phyloP scores from a whole-genome alignment of 2,797 vertebrate species.

The Protonibea diacanthus region DNA sequence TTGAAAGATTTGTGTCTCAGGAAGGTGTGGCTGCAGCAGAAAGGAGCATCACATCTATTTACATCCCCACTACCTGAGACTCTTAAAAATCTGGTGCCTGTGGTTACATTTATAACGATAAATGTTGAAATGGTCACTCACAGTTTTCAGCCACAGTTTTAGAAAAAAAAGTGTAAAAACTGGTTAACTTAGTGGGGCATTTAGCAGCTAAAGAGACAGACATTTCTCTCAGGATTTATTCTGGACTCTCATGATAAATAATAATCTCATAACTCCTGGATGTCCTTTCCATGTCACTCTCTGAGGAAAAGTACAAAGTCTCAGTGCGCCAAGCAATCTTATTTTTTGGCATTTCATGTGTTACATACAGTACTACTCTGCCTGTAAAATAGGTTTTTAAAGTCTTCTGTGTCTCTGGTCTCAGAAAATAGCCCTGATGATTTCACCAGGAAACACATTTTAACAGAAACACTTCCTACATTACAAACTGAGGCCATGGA shows the following conservation, averaged over 20 bases:
- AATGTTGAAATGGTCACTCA: no score
- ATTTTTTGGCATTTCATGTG: neutral
- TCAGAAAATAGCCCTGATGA: neutral
- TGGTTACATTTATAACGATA: neutral
- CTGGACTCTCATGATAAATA: no score
- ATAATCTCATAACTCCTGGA: no score
- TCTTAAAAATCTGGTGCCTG: no score
- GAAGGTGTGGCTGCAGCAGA: neutral
- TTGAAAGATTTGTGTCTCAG: constrained; percentile 2
- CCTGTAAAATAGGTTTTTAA: neutral
- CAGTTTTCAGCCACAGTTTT: no score
- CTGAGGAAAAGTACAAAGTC: neutral
- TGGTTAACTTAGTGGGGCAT: no score
- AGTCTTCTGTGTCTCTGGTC: neutral
- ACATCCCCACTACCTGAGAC: neutral
- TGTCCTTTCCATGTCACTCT: neutral
- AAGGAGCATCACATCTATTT: neutral
- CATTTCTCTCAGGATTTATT: no score
- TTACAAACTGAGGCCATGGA: neutral
- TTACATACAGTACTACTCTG: neutral
- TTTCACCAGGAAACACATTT: neutral
- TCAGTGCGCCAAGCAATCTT: neutral
- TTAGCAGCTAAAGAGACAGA: no score
- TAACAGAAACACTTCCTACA: neutral
- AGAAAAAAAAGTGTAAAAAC: no score